Evolutionary conservation across 2,888 invertebrate genomes (phyloP), one percentile per base, ranked within the genome.

Genomic region (Imbricaverruca yamaguchii): DNA sequence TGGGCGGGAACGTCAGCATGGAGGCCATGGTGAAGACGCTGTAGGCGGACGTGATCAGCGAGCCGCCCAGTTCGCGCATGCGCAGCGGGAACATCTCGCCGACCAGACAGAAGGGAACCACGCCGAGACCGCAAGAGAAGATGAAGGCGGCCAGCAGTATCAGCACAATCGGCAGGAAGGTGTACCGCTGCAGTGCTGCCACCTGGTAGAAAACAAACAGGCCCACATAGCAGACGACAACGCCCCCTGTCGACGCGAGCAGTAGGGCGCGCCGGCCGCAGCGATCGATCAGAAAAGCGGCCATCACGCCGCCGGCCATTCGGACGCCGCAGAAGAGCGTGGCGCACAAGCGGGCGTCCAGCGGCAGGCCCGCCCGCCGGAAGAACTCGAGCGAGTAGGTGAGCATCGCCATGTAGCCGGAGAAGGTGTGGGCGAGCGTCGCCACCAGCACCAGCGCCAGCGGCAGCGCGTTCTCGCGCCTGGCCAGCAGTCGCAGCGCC

Each of bases 401-500:
- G 13, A 74, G 74, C 53, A 74, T 74, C 53, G 74, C 74, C 53
- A 74, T 53, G 74, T 74, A 74, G 74, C 74, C 74, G 18, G 74
- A 74, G 53, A 74, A 74, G 74, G 15, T 9, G 53, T 1, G 53
- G 18, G 7, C 6, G 53, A 74, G 18, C 0, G 18, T 1, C 7
- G 53, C 9, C 7, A 18, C 23, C 18, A 74, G 0, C 15, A 53
- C 25, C 15, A 74, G 18, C 18, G 10, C 18, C 4, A 74, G 74
- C 39, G 74, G 74, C 39, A 15, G 8, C 74, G 18, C 21, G 74
- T 53, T 74, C 53, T 53, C 53, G 18, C 74, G 74, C 53, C 10
- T 10, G 25, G 67, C 25, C 9, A 67, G 25, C 67, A 67, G 67
- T 2, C 25, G 25, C n/a, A 67, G 67, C 25, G 67, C 25, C 25